Conservation (phyloP, 2,888 invertebrate genomes). For the Sphinx pinastri region DNA sequence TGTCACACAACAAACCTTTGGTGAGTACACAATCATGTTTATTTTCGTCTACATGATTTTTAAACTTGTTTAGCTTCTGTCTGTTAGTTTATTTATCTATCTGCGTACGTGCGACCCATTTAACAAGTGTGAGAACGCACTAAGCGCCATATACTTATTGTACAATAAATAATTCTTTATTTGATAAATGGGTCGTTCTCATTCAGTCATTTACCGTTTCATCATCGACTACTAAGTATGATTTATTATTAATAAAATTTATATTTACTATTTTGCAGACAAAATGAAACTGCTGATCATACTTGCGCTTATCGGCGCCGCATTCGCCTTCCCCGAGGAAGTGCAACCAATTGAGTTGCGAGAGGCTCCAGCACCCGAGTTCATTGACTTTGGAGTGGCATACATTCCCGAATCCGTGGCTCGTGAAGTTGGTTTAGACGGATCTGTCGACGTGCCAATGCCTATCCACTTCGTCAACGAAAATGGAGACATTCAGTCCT, state of each 20-base stretch:
- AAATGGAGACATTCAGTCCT: not conserved
- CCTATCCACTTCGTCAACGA: slow-evolving; percentile 21
- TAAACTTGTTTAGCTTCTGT: not conserved
- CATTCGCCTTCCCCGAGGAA: slow-evolving; percentile 43
- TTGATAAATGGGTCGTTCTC: not conserved
- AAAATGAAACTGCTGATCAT: slow-evolving; percentile 66
- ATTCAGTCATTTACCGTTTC: not conserved
- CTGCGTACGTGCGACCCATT: no score
- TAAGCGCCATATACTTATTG: no score
- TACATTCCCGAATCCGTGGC: slow-evolving; percentile 17
- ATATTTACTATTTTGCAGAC: slow-evolving; percentile 46
- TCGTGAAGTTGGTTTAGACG: slow-evolving; percentile 2
- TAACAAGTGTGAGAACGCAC: no score
- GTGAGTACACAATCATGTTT: slow-evolving; percentile 43
- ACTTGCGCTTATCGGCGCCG: slow-evolving; percentile 59
- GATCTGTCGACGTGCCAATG: not conserved
- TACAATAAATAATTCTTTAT: no score
- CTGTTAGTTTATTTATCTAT: not conserved
- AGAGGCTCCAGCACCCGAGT: slow-evolving; percentile 31
- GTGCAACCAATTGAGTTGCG: slow-evolving; percentile 31
- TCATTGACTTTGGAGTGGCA: slow-evolving; percentile 8
- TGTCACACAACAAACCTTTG: slow-evolving; percentile 51
- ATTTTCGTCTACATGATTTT: not conserved
- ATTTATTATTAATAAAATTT: not conserved
- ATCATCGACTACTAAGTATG: not conserved